These are phyloP conservation scores for Leucania comma DNA, from an alignment of 2,888 invertebrate genomes.

Conservation along the genomic window DNA sequence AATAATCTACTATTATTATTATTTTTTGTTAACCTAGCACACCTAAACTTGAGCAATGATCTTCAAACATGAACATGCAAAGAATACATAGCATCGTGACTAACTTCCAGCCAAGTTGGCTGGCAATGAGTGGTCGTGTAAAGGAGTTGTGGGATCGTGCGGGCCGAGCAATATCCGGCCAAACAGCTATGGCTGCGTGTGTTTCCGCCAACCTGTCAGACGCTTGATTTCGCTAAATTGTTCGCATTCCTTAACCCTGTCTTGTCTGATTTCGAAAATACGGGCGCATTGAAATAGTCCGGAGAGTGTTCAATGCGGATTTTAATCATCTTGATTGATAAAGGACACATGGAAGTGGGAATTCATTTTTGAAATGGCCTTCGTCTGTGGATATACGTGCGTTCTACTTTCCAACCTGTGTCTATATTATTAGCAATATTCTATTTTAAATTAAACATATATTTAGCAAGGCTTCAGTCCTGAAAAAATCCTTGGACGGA, in stretches of 20 bases:
- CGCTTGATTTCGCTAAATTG: conserved; percentile 72
- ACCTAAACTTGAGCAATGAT: neutral
- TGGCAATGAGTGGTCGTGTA: conserved; percentile 64
- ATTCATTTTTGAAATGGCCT: conserved; percentile 40
- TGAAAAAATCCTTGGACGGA: neutral
- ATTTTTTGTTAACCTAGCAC: neutral
- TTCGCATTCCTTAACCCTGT: conserved; percentile 60
- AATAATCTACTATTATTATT: too few relatives aligned
- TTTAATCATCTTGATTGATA: conserved; percentile 65
- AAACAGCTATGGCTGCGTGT: conserved; percentile 72
- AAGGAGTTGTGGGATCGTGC: conserved; percentile 70
- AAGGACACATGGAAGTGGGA: conserved; percentile 49
- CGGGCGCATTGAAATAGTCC: conserved; percentile 47
- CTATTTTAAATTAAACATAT: conserved; percentile 16
- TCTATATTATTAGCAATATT: neutral
- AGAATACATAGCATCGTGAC: conserved; percentile 20
- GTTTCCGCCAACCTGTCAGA: conserved; percentile 73
- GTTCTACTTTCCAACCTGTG: conserved; percentile 18
- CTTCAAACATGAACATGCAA: conserved; percentile 6
- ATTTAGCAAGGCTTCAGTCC: neutral
- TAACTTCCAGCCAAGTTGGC: conserved; percentile 42
- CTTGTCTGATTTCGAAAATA: conserved; percentile 55
- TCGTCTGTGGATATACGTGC: conserved; percentile 26
- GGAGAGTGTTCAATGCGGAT: conserved; percentile 39
- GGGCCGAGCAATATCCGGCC: conserved; percentile 81